A percentile compares a stretch with the other conserved stretches of the same genome.
Evolutionary conservation across 1,140 invertebrate species (phyloP).

Genomic region (Magallana ariakensis): DNA sequence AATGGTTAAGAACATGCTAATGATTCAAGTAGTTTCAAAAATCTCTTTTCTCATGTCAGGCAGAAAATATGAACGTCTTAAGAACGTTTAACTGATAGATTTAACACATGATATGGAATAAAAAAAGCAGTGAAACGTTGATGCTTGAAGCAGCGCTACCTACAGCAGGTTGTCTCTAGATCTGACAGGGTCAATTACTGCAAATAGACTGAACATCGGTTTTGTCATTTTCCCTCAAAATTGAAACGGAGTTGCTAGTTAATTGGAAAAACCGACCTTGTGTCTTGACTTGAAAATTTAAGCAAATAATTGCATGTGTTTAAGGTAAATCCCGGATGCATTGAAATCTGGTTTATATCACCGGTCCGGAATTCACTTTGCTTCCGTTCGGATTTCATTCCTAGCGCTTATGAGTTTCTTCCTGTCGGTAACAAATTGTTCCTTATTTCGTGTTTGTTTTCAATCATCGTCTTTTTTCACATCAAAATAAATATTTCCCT

Average conservation of each 20-base stretch:
- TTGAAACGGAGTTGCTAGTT: slow-evolving; percentile 24
- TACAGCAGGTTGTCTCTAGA: slow-evolving; percentile 29
- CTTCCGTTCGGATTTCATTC: slow-evolving; percentile 33
- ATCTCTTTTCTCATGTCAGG: slow-evolving; percentile 10
- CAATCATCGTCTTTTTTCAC: slow-evolving; percentile 28
- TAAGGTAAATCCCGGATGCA: slow-evolving; percentile 3
- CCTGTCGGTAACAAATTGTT: background rate
- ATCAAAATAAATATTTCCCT: slow-evolving; percentile 25
- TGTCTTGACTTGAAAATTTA: slow-evolving; percentile 34
- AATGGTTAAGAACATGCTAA: slow-evolving; percentile 27
- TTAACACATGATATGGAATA: slow-evolving; percentile 33
- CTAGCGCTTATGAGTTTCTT: slow-evolving; percentile 28
- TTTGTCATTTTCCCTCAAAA: slow-evolving; percentile 35
- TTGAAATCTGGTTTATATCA: slow-evolving; percentile 9
- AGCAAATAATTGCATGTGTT: slow-evolving; percentile 27
- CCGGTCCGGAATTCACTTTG: background rate
- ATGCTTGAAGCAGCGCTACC: slow-evolving; percentile 9
- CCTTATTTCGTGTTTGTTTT: slow-evolving; percentile 26
- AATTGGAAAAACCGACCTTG: slow-evolving; percentile 26
- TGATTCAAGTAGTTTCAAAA: slow-evolving; percentile 29
- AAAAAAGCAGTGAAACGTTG: slow-evolving; percentile 34
- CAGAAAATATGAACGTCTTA: slow-evolving; percentile 38
- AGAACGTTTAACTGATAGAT: slow-evolving; percentile 31
- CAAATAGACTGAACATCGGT: slow-evolving; percentile 36
- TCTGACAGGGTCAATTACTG: slow-evolving; percentile 28